These are phyloP conservation scores for Sarcophilus harrisii DNA, from an alignment of 2,797 vertebrate species.

Conservation along the genomic window DNA sequence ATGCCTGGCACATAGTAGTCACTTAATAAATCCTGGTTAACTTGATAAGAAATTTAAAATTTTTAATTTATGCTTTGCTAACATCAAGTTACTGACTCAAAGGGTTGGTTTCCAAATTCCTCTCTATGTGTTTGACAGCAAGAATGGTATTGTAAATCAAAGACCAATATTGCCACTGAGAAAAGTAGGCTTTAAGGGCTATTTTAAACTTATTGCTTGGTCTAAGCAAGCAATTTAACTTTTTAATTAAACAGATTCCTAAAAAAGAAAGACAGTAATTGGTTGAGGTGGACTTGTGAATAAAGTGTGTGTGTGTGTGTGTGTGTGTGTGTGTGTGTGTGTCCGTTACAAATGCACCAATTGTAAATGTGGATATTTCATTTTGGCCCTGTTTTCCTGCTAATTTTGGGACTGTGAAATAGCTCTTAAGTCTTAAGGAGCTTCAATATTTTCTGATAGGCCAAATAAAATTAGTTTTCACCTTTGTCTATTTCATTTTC, in stretches of 20 bases:
- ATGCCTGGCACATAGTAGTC: background rate
- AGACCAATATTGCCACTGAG: background rate
- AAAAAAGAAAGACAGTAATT: background rate
- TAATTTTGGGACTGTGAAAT: background rate
- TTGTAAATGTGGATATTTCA: background rate
- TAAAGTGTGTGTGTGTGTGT: background rate
- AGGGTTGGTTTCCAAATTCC: background rate
- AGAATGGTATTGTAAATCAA: background rate
- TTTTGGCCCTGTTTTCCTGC: background rate
- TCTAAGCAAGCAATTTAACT: background rate
- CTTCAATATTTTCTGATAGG: background rate
- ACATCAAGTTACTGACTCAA: background rate
- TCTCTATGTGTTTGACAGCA: background rate
- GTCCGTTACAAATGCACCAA: background rate
- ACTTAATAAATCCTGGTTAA: background rate
- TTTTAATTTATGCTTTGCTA: background rate
- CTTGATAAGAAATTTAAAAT: background rate
- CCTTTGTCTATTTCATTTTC: background rate
- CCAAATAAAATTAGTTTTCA: background rate
- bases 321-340: too few relatives aligned
- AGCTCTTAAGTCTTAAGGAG: background rate
- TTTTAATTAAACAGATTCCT: background rate
- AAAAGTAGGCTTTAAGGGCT: background rate
- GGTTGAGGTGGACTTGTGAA: background rate
- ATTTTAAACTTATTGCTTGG: background rate